phyloP scores from a whole-genome alignment of 1,140 invertebrate species.

The Cydia fagiglandana region DNA sequence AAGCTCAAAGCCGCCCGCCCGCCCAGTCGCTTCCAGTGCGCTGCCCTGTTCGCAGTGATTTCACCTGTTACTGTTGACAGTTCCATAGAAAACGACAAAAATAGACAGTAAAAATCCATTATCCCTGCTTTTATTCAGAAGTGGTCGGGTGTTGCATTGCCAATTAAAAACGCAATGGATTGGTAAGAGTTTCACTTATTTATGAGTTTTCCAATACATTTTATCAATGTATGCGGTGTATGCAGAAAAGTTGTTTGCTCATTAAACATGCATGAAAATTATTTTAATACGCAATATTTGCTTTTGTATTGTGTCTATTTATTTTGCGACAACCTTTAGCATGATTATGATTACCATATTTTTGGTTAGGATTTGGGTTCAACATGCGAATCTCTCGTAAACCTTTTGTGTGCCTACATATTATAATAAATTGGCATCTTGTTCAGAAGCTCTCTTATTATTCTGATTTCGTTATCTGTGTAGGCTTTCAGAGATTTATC shows the following conservation, averaged over 20 bases:
- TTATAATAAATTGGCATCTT: slow-evolving; percentile 15
- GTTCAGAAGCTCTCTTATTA: slow-evolving; percentile 19
- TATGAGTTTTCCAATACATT: not conserved
- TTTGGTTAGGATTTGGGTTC: slow-evolving; percentile 34
- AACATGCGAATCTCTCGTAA: slow-evolving; percentile 32
- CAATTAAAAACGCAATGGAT: slow-evolving; percentile 22
- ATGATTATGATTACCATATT: slow-evolving; percentile 31
- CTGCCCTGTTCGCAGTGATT: slow-evolving; percentile 50
- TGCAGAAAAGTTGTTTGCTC: slow-evolving; percentile 10
- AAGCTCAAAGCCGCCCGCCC: slow-evolving; percentile 64
- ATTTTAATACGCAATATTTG: slow-evolving; percentile 21
- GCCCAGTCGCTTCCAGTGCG: slow-evolving; percentile 64
- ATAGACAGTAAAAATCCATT: slow-evolving; percentile 29
- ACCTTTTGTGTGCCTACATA: not conserved
- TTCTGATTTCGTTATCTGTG: slow-evolving; percentile 24
- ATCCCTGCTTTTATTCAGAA: slow-evolving; percentile 23
- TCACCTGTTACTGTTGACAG: slow-evolving; percentile 35
- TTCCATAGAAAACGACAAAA: slow-evolving; percentile 34
- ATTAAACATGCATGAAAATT: not conserved
- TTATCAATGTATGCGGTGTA: not conserved
- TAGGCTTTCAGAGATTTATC: slow-evolving; percentile 16
- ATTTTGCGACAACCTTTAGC: not conserved
- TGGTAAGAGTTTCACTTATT: slow-evolving; percentile 10
- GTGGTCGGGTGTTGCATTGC: slow-evolving; percentile 3
- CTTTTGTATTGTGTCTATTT: slow-evolving; percentile 31